phyloP scores from a whole-genome alignment of 2,797 vertebrate species.

The Myotis planiceps region DNA sequence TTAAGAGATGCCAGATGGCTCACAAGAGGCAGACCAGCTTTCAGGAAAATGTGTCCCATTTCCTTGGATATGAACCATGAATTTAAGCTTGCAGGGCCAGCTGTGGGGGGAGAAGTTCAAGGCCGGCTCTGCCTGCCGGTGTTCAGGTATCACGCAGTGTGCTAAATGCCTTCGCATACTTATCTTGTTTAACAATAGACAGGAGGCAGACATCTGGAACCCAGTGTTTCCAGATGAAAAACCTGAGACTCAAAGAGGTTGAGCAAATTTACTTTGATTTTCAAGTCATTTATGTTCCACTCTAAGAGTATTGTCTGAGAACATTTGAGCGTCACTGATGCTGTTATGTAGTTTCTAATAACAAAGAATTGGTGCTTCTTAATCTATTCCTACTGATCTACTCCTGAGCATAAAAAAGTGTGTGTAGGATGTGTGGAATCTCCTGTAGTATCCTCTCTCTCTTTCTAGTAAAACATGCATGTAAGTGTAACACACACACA shows the following conservation, averaged over 20 bases:
- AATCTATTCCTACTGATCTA: not conserved
- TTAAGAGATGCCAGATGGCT: conserved; percentile 74
- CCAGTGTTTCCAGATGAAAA: conserved; percentile 23
- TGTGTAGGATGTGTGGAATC: not conserved
- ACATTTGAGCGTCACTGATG: not conserved
- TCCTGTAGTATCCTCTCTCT: not conserved
- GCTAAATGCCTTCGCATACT: not conserved
- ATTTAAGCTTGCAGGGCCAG: conserved; percentile 36
- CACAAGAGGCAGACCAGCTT: conserved; percentile 61
- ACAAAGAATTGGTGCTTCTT: conserved; percentile 15
- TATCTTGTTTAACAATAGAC: conserved; percentile 31
- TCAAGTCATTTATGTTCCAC: not conserved
- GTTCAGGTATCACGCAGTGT: not conserved
- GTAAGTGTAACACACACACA: not conserved
- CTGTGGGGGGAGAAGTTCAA: not conserved
- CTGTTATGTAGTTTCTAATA: conserved; percentile 1
- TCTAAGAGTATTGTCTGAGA: not conserved
- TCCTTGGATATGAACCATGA: conserved; percentile 50
- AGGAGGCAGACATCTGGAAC: conserved; percentile 26
- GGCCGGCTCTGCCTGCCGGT: not conserved
- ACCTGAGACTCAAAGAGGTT: conserved; percentile 33
- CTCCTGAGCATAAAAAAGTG: not conserved
- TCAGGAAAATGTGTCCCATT: conserved; percentile 64
- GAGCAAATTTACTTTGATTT: conserved; percentile 45
- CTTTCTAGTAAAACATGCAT: not conserved